Conservation (phyloP, 2,888 invertebrate species). For the Nezara viridula region DNA sequence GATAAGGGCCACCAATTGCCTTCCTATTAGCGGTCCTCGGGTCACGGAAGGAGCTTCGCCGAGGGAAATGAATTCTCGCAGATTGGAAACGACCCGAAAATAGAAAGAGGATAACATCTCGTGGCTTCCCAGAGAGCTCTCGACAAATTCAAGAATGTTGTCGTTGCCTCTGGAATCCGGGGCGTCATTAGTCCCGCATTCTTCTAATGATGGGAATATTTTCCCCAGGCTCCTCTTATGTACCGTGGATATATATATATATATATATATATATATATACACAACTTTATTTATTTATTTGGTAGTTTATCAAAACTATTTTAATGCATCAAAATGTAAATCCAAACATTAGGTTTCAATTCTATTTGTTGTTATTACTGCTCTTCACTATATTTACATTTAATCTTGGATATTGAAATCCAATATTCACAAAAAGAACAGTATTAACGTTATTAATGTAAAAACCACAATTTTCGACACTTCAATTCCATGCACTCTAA, state of each 20-base stretch:
- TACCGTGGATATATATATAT: background rate
- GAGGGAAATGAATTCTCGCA: conserved; percentile 14
- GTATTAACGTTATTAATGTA: too few relatives aligned
- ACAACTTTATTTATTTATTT: too few relatives aligned
- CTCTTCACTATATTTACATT: too few relatives aligned
- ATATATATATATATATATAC: background rate
- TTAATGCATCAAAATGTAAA: too few relatives aligned
- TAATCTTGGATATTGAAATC: too few relatives aligned
- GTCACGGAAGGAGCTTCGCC: conserved; percentile 10
- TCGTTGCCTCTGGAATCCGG: background rate
- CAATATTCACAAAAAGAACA: too few relatives aligned
- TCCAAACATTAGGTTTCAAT: too few relatives aligned
- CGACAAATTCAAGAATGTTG: background rate
- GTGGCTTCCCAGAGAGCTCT: background rate
- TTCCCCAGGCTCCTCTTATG: background rate
- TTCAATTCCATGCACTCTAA: too few relatives aligned
- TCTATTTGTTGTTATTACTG: too few relatives aligned
- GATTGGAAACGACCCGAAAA: conserved; percentile 12
- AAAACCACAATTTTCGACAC: too few relatives aligned
- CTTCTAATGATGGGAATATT: conserved; percentile 7
- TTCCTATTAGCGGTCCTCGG: conserved; percentile 9
- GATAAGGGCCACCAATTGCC: conserved; percentile 8
- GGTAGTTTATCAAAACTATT: too few relatives aligned
- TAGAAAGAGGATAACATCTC: conserved; percentile 37
- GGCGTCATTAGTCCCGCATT: background rate